Evolutionary conservation across 2,888 invertebrate species (phyloP).

Genomic region (Andrena hattorfiana): DNA sequence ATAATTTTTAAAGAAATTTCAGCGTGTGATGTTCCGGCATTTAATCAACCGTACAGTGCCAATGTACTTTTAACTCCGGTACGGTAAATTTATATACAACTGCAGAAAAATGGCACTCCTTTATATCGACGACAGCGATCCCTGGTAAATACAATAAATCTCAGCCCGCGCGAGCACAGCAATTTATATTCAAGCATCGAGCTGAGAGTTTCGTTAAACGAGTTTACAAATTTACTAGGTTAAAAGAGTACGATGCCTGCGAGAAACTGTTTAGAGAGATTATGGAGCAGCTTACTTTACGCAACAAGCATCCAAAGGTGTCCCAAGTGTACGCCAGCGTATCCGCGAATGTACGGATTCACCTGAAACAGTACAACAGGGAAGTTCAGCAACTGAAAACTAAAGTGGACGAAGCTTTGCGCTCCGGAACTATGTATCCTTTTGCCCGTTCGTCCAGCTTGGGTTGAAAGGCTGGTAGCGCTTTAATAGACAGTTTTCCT

Average conservation of each 20-base stretch:
- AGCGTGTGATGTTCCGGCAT: neutral
- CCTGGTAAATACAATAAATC: constrained; percentile 75
- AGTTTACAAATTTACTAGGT: constrained; percentile 84
- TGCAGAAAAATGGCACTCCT: constrained; percentile 80
- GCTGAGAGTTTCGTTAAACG: neutral
- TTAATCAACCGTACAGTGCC: neutral
- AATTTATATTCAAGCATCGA: neutral
- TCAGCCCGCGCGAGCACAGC: neutral
- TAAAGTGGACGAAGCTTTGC: constrained; percentile 86
- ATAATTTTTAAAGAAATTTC: neutral
- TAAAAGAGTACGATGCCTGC: constrained; percentile 89
- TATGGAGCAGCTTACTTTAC: constrained; percentile 87
- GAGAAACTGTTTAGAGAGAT: constrained; percentile 88
- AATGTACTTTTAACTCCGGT: neutral
- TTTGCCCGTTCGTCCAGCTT: neutral
- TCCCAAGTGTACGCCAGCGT: constrained; percentile 87
- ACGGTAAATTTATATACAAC: neutral
- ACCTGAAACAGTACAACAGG: constrained; percentile 88
- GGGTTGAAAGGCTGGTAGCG: no score
- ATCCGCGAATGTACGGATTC: constrained; percentile 87
- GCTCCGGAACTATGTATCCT: constrained; percentile 85
- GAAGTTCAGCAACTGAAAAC: constrained; percentile 87
- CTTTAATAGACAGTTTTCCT: constrained; percentile 69
- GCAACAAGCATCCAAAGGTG: constrained; percentile 86
- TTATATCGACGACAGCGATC: constrained; percentile 81